Base-by-base conservation (phyloP, 1,140 invertebrate species). In the Heliconius hewitsoni region DNA sequence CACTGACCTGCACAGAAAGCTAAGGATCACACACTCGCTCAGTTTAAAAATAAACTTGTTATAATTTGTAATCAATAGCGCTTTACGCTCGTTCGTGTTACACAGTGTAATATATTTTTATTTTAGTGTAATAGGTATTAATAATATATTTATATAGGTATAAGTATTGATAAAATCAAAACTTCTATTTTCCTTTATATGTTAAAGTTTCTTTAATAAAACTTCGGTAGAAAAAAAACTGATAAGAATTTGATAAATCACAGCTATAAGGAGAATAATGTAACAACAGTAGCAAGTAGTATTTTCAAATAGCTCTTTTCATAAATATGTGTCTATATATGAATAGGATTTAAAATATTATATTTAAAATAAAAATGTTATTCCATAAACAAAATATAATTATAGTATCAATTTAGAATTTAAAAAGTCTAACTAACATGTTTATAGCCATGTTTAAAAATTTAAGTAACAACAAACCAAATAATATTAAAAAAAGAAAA, bases 41-140 rank as follows among this genome's bases (percentile, higher is more conserved):
- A 66, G 60, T 66, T 66, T 66, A 66, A 66, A 66, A 66, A 66
- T 66, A 66, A 66, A 66, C 60, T 13, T 66, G 23, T 30, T 66
- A 66, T 66, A 66, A 27, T 66, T 66, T 66, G 60, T 30, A 66
- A 66, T 66, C 60, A 66, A 66, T 66, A 66, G 9, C 27, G 30
- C 8, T n/a, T 60, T 9, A 66, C 60, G n/a, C 27, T 30, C 27
- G 27, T 30, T 30, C 11, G 9, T 13, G 9, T 23, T 66, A 30
- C 60, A 66, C 27, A 66, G 27, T 30, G 13, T 27, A 30, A 30
- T 30, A 66, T 27, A 11, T 16, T 66, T 66, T 66, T 66, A 30
- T 66, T 66, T 66, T 16, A 18, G 27, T 66, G 27, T 66, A 66
- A 3, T 11, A 27, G 9, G 23, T 23, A 13, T 60, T 18, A 23